These are phyloP conservation scores for Trichonephila clavata DNA, from an alignment of 1,140 invertebrate species.

Conservation along the genomic window DNA sequence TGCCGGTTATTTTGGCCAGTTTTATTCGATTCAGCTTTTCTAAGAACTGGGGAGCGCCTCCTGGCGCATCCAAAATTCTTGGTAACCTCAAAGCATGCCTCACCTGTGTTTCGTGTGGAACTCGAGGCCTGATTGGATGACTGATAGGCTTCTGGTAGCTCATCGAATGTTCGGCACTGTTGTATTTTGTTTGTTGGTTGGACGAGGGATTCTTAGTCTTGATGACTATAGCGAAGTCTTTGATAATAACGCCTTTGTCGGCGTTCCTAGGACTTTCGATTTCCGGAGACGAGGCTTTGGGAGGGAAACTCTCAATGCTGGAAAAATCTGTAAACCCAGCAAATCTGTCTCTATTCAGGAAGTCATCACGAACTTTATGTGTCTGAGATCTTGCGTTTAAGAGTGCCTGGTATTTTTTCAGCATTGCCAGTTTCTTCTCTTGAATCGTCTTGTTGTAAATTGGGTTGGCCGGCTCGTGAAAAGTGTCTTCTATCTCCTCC, in stretches of 20 bases:
- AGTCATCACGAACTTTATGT: not conserved
- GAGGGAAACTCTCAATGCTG: not conserved
- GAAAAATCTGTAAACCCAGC: constrained; percentile 67
- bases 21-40: constrained; percentile 38
- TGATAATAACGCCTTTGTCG: not conserved
- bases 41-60: constrained; percentile 34
- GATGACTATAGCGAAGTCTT: constrained; percentile 58
- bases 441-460: not conserved
- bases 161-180: not conserved
- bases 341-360: constrained; percentile 51
- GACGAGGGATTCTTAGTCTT: constrained; percentile 24
- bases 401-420: constrained; percentile 41
- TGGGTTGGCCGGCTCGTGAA: not conserved
- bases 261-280: not conserved
- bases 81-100: not conserved
- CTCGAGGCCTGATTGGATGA: no score
- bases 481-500: not conserved
- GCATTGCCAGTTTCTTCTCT: not conserved
- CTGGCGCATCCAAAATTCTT: constrained; percentile 40
- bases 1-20: not conserved
- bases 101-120: not conserved
- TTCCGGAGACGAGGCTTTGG: not conserved
- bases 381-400: not conserved
- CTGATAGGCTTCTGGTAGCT: not conserved
- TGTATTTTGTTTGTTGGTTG: not conserved